These are phyloP conservation scores for Mellivora capensis DNA, from an alignment of 2,113 vertebrate species.

Conservation along the genomic window DNA sequence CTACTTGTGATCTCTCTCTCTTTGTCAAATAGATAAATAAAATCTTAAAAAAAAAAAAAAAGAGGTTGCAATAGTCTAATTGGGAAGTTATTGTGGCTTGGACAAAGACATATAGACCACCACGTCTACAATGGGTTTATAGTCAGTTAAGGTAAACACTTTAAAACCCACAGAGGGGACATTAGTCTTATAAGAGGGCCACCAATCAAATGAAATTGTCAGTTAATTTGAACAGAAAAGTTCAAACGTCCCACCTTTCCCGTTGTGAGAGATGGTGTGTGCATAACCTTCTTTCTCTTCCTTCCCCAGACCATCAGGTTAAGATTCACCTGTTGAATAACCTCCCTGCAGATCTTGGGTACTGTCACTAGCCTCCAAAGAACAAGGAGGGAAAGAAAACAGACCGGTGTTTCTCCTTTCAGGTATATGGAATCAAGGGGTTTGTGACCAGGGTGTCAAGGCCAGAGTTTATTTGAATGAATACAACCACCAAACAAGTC, in stretches of 20 bases:
- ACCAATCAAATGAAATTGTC: background rate
- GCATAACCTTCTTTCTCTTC: background rate
- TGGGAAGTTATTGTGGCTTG: background rate
- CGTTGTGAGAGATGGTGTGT: background rate
- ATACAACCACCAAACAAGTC: background rate
- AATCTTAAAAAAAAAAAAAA: too few relatives aligned
- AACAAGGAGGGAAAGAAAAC: background rate
- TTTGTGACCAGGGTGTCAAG: background rate
- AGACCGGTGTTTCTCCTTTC: background rate
- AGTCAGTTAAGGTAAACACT: background rate
- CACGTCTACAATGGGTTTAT: background rate
- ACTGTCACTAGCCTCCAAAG: background rate
- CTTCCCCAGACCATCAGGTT: background rate
- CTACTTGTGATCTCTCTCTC: too few relatives aligned
- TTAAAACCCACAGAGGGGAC: background rate
- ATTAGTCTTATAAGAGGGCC: background rate
- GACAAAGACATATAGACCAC: background rate
- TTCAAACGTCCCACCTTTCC: background rate
- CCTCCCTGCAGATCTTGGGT: background rate
- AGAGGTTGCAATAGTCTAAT: background rate
- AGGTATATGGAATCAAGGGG: background rate
- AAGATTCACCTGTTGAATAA: background rate
- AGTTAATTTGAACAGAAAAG: background rate
- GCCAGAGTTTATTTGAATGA: background rate
- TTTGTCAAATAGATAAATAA: too few relatives aligned